phyloP scores from a whole-genome alignment of 2,888 invertebrate species.

The Thysanoteuthis rhombus region DNA sequence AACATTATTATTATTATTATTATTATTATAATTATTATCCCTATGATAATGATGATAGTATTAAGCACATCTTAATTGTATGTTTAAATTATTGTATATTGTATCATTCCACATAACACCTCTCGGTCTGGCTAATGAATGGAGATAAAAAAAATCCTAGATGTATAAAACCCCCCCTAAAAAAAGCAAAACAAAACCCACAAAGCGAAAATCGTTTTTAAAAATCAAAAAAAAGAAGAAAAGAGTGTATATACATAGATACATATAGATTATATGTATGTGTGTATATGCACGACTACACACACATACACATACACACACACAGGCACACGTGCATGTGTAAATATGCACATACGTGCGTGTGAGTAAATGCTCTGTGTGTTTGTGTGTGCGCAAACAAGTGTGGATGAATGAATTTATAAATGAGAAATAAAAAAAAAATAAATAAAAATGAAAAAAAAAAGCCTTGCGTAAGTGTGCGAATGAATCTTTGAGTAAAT shows the following conservation, averaged over 20 bases:
- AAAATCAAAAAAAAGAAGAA: background rate
- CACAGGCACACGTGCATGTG: background rate
- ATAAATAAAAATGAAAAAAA: no score
- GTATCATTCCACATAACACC: background rate
- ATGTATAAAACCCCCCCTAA: background rate
- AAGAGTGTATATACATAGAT: background rate
- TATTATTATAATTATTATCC: background rate
- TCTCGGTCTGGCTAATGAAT: background rate
- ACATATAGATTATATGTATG: background rate
- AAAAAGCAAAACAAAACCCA: background rate
- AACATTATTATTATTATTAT: background rate
- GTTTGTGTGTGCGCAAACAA: background rate
- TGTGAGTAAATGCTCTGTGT: background rate
- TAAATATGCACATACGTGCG: background rate
- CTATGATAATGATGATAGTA: background rate
- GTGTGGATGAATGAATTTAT: background rate
- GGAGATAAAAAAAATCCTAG: background rate
- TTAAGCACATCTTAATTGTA: slow-evolving; percentile 13
- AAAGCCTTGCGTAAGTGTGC: background rate
- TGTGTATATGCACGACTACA: background rate
- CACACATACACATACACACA: background rate
- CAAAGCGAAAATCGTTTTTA: background rate
- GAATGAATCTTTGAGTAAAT: background rate
- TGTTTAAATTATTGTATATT: background rate
- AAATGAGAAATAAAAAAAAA: no score